phyloP scores from a whole-genome alignment of 2,797 vertebrate species.

The Megalops cyprinoides region DNA sequence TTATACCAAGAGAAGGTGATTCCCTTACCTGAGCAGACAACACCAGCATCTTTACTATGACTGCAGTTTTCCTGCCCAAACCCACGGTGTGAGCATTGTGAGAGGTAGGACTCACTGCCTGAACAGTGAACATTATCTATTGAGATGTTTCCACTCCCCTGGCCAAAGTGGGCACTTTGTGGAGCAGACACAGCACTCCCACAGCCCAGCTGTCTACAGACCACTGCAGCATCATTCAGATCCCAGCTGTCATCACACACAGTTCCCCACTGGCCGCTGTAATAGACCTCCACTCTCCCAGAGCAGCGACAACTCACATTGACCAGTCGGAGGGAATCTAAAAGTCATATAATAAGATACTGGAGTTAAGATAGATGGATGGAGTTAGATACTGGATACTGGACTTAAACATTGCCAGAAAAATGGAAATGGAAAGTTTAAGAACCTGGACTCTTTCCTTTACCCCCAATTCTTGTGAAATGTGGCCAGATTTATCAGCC shows the following conservation, averaged over 20 bases:
- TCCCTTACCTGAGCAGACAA: conserved; percentile 50
- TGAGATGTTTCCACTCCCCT: conserved; percentile 55
- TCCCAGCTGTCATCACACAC: conserved; percentile 59
- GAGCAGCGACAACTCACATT: background rate
- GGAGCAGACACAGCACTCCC: conserved; percentile 49
- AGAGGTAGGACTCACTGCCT: conserved; percentile 50
- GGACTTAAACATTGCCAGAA: too few relatives aligned
- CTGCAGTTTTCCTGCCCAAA: conserved; percentile 53
- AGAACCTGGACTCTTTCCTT: too few relatives aligned
- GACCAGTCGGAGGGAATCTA: conserved; percentile 52
- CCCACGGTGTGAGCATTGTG: conserved; percentile 46
- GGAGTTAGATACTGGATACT: too few relatives aligned
- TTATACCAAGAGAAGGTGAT: too few relatives aligned
- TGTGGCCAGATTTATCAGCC: too few relatives aligned
- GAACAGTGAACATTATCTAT: conserved; percentile 52
- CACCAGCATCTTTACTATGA: conserved; percentile 58
- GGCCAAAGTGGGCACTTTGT: conserved; percentile 38
- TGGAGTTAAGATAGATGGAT: too few relatives aligned
- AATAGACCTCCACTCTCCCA: conserved; percentile 34
- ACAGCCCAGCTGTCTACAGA: conserved; percentile 63
- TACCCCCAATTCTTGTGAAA: too few relatives aligned
- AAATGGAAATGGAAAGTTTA: too few relatives aligned
- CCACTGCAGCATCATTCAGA: conserved; percentile 53
- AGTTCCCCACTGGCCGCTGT: conserved; percentile 32
- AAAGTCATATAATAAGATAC: background rate